Evolutionary conservation across 2,888 invertebrate species (phyloP).

Genomic region (Athalia circularis): DNA sequence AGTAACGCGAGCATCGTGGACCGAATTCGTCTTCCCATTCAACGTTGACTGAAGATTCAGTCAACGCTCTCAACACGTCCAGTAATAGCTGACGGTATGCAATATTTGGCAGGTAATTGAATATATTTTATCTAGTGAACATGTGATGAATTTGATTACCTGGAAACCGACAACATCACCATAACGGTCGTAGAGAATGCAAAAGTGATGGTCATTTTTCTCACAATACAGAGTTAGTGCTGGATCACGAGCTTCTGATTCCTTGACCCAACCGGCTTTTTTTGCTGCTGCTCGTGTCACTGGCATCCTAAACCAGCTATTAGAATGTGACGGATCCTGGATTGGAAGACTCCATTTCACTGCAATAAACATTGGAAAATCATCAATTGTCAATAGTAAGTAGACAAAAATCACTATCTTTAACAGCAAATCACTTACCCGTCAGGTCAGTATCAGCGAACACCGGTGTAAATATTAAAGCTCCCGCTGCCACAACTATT

Average conservation of each 20-base stretch:
- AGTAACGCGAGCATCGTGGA: too few relatives aligned
- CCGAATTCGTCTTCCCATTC: too few relatives aligned
- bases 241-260: neutral
- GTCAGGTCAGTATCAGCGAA: too few relatives aligned
- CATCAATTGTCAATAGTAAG: too few relatives aligned
- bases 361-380: neutral
- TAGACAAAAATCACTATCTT: too few relatives aligned
- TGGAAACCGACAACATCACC: neutral
- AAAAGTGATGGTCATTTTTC: neutral
- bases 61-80: too few relatives aligned
- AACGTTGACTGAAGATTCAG: too few relatives aligned
- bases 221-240: neutral
- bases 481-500: too few relatives aligned
- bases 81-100: too few relatives aligned
- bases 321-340: neutral
- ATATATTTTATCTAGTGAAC: neutral
- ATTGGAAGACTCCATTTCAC: neutral
- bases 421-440: too few relatives aligned
- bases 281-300: neutral
- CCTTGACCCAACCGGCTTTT: neutral
- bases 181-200: neutral
- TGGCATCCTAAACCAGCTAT: neutral
- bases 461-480: too few relatives aligned
- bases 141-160: neutral
- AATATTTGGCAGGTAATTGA: neutral